Conservation (phyloP, 37 sponge, comb jelly and placozoan genomes). For the Halisarca cf. caerulea region DNA sequence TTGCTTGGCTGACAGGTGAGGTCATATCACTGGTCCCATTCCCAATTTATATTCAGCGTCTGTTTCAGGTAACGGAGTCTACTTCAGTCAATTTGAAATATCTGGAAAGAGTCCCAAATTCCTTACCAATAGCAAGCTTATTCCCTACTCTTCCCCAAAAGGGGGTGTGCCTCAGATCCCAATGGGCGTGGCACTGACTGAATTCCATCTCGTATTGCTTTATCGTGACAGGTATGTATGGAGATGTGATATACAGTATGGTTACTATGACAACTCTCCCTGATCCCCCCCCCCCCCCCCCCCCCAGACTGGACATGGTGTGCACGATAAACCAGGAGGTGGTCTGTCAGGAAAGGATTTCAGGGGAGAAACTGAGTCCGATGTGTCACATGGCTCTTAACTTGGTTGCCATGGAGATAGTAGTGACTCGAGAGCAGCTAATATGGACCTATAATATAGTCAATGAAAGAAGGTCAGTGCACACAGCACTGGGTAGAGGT, state of each 20-base stretch:
- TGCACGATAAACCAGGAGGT: background rate
- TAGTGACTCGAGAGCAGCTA: background rate
- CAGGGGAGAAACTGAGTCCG: slow-evolving; percentile 16
- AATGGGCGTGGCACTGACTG: slow-evolving; percentile 65
- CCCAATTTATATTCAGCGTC: background rate
- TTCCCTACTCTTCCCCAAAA: background rate
- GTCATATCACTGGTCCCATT: too few relatives aligned
- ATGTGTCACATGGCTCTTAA: slow-evolving; percentile 24
- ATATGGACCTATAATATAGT: slow-evolving; percentile 14
- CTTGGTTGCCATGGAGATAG: background rate
- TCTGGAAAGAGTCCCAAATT: background rate
- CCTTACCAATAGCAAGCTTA: background rate
- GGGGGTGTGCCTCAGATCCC: slow-evolving; percentile 38
- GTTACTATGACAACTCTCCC: background rate
- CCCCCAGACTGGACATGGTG: background rate
- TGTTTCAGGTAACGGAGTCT: slow-evolving; percentile 13
- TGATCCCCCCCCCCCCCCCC: too few relatives aligned
- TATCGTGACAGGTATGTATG: slow-evolving; percentile 75
- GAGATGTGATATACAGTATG: background rate
- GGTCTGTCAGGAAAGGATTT: slow-evolving; percentile 18
- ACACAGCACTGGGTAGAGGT: background rate
- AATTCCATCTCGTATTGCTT: slow-evolving; percentile 81
- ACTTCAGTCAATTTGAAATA: slow-evolving; percentile 3
- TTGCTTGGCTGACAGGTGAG: slow-evolving; percentile 86
- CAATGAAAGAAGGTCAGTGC: slow-evolving; percentile 10